These are phyloP conservation scores for Gymnosoma rotundatum DNA, from an alignment of 2,888 invertebrate genomes.

Conservation along the genomic window DNA sequence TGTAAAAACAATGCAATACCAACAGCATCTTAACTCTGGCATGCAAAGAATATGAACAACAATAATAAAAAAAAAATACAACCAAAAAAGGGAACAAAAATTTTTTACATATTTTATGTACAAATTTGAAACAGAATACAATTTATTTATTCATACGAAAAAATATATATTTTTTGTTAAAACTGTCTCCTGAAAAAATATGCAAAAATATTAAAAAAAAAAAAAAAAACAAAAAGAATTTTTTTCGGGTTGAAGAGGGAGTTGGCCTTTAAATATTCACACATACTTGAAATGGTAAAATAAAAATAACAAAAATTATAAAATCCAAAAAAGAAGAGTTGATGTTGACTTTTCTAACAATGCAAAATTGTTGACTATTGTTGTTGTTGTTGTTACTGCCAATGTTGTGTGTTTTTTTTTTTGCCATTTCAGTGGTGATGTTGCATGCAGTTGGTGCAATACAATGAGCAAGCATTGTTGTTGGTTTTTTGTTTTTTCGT, in stretches of 20 bases:
- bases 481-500: slow-evolving; percentile 16
- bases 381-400: background rate
- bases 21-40: slow-evolving; percentile 30
- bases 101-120: slow-evolving; percentile 57
- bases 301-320: background rate
- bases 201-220: slow-evolving; percentile 37
- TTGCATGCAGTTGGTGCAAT: slow-evolving; percentile 38
- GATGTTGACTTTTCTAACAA: slow-evolving; percentile 29
- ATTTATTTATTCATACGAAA: slow-evolving; percentile 8
- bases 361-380: slow-evolving; percentile 54
- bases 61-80: slow-evolving; percentile 33
- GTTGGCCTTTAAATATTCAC: slow-evolving; percentile 50
- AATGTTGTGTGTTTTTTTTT: background rate
- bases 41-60: slow-evolving; percentile 18
- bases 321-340: background rate
- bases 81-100: too few species aligned
- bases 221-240: too few species aligned
- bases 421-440: background rate
- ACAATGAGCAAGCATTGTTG: slow-evolving; percentile 47
- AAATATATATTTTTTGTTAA: background rate
- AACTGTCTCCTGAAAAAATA: slow-evolving; percentile 23
- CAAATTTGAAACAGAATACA: slow-evolving; percentile 55
- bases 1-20: slow-evolving; percentile 32
- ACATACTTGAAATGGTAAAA: slow-evolving; percentile 43
- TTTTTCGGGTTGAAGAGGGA: slow-evolving; percentile 5